Percentiles rank a stretch among this genome's conserved stretches.
phyloP scores from a whole-genome alignment of 2,113 vertebrate genomes.

The Plecturocebus donacophilus region DNA sequence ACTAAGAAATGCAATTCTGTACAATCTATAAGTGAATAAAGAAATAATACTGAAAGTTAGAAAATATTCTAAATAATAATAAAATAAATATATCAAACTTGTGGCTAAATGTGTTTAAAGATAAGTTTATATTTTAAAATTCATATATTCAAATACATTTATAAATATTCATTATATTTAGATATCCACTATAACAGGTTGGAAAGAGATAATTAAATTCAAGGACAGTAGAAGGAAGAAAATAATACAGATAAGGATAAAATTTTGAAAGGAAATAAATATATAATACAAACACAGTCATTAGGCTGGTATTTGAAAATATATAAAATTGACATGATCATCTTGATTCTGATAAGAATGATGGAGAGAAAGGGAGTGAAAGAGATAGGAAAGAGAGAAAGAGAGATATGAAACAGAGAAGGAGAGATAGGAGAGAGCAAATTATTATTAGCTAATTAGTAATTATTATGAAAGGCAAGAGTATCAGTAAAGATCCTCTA shows the following conservation, averaged over 20 bases:
- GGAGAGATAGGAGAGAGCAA: neutral
- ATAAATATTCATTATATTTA: neutral
- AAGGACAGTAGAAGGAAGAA: neutral
- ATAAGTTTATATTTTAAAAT: neutral
- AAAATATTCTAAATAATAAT: neutral
- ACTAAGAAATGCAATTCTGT: neutral
- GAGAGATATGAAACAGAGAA: no score
- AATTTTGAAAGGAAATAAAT: neutral
- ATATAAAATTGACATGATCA: neutral
- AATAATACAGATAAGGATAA: neutral
- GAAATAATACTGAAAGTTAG: neutral
- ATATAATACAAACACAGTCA: neutral
- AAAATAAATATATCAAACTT: neutral
- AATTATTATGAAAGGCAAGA: neutral
- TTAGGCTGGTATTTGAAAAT: neutral
- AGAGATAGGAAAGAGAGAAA: neutral
- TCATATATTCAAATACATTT: neutral
- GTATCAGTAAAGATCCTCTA: neutral
- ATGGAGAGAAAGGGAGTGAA: neutral
- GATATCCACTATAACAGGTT: neutral
- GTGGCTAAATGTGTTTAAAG: neutral
- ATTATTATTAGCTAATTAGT: neutral
- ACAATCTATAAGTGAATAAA: neutral
- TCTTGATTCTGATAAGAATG: neutral
- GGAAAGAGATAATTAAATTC: neutral